Evolutionary conservation across 1,140 invertebrate genomes (phyloP), one percentile per base, ranked within the genome.

Genomic region (Microplitis demolitor): DNA sequence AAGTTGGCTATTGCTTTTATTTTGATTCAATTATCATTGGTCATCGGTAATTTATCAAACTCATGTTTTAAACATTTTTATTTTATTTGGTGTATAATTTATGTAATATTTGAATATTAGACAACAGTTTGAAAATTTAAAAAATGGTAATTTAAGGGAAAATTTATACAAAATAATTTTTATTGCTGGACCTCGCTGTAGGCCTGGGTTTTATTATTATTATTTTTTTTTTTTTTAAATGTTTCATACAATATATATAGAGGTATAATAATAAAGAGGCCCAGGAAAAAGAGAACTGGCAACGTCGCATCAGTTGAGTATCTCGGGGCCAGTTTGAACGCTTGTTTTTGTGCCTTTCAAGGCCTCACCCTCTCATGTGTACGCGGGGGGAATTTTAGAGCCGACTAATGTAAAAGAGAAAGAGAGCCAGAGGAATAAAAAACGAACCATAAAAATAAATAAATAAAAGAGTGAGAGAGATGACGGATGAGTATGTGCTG

Each of bases 321-420:
- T 39, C 51, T 72, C 71, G 73, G 63, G 74, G 69, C 69, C 75
- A 73, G 74, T 56, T 72, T 37, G 72, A 77, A 72, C 69, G 66
- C 71, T 67, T 71, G 78, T 81, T 83, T 82, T 82, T 79, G 71
- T 76, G 72, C 63, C 73, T 75, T 80, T 81, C 80, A 82, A 84
- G 78, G 76, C 74, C 78, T 82, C 66, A 78, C 76, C 77, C 77
- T 76, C 76, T 76, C 80, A 74, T 63, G 58, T 62, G 39, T 45
- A 45, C 64, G 63, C 6, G 71, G 39, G 64, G 54, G 37, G 63
- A n/a, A 31, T 35, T 51, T 60, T 62, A 61, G 71, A 45, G 58
- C 39, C 64, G 62, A 64, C 51, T 56, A 45, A 37, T 54, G 58
- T 45, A 13, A 31, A 39, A 66, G 73, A 13, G 54, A 61, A 35